These are phyloP conservation scores for Orycteropus afer DNA, from an alignment of 2,113 vertebrate species.

Conservation along the genomic window DNA sequence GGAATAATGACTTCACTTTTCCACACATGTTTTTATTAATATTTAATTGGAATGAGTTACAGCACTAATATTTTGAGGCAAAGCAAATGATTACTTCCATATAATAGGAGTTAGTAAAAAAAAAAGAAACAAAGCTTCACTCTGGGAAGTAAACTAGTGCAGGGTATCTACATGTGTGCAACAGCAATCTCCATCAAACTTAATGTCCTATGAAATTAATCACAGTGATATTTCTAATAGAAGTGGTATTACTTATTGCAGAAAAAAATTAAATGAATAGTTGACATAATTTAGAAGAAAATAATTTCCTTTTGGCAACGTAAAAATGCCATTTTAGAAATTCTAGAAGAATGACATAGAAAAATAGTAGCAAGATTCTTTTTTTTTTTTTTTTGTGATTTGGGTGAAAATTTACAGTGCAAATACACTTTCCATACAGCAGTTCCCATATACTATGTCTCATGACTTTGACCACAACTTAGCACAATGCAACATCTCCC, in stretches of 20 bases:
- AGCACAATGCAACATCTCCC: no score
- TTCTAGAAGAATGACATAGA: not conserved
- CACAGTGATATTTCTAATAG: not conserved
- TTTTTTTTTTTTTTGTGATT: no score
- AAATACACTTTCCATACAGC: no score
- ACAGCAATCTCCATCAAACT: not conserved
- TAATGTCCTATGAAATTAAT: not conserved
- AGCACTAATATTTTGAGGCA: not conserved
- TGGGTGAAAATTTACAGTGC: no score
- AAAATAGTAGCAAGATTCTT: no score
- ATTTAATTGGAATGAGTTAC: slow-evolving; percentile 26
- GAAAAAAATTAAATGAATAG: not conserved
- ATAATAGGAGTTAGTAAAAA: not conserved
- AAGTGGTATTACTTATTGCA: not conserved
- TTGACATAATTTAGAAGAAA: slow-evolving; percentile 15
- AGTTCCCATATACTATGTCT: no score
- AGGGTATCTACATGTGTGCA: not conserved
- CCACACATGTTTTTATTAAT: not conserved
- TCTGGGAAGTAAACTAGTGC: not conserved
- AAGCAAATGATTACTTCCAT: slow-evolving; percentile 9
- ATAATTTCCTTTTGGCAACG: not conserved
- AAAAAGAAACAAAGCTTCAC: not conserved
- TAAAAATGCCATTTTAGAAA: no score
- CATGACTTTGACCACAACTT: no score
- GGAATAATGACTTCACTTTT: not conserved